Percentiles rank a stretch among this genome's conserved stretches.
phyloP scores from a whole-genome alignment of 2,888 invertebrate genomes.

The Tinea trinotella region DNA sequence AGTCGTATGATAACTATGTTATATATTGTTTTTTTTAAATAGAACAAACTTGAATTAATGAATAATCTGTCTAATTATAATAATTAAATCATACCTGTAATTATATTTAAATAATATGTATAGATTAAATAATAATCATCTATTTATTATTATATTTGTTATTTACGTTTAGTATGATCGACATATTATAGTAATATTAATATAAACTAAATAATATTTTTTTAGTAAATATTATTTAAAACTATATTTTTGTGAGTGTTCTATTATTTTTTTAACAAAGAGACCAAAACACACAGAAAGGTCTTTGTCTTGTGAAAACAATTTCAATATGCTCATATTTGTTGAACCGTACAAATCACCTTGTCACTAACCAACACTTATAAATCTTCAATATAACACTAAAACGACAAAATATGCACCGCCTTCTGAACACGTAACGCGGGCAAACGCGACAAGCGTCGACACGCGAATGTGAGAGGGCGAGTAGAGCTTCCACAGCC shows the following conservation, averaged over 20 bases:
- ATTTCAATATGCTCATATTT: background rate
- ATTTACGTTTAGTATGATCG: too few relatives aligned
- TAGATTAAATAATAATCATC: too few relatives aligned
- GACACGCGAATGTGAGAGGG: constrained; percentile 54
- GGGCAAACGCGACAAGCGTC: constrained; percentile 47
- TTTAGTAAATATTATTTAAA: background rate
- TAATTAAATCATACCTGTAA: too few relatives aligned
- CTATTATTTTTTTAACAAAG: background rate
- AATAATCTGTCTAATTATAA: too few relatives aligned
- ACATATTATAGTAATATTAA: background rate
- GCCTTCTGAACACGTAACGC: constrained; percentile 35
- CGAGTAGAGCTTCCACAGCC: constrained; percentile 48
- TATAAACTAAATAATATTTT: background rate
- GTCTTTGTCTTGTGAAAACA: background rate
- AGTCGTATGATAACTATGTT: too few relatives aligned
- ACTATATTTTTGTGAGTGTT: background rate
- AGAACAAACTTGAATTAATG: too few relatives aligned
- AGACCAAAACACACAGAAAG: background rate
- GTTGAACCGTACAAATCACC: constrained; percentile 50
- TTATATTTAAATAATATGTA: too few relatives aligned
- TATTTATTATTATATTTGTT: too few relatives aligned
- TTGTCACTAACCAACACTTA: constrained; percentile 53
- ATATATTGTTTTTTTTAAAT: too few relatives aligned
- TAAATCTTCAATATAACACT: constrained; percentile 41
- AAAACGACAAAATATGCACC: background rate